phyloP scores from a whole-genome alignment of 2,113 vertebrate species.

The Saccopteryx bilineata region DNA sequence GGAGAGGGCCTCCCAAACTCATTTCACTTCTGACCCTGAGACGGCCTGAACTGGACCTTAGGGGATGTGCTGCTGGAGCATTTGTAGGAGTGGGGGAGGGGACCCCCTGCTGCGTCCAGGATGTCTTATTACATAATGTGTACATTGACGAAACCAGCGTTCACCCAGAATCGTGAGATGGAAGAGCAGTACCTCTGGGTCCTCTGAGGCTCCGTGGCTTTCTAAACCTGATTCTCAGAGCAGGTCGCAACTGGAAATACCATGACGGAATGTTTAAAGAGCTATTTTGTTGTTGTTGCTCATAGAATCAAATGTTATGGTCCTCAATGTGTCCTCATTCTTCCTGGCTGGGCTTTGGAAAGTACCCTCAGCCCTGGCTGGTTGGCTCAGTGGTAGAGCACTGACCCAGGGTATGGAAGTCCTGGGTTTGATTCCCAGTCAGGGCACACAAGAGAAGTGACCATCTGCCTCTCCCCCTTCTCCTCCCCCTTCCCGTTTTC shows the following conservation, averaged over 20 bases:
- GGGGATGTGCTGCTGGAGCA: slow-evolving; percentile 48
- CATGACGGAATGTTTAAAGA: not conserved
- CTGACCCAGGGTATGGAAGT: too few species aligned
- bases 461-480: too few species aligned
- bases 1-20: slow-evolving; percentile 76
- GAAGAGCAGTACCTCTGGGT: not conserved
- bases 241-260: not conserved
- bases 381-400: too few species aligned
- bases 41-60: slow-evolving; percentile 73
- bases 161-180: not conserved
- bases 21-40: slow-evolving; percentile 78
- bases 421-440: too few species aligned
- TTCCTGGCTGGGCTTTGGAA: slow-evolving; percentile 16
- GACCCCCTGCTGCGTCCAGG: slow-evolving; percentile 33
- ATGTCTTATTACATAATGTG: slow-evolving; percentile 42
- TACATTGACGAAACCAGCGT: slow-evolving; percentile 49
- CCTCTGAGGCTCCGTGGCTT: not conserved
- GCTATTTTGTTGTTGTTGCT: not conserved
- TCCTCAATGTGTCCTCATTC: not conserved
- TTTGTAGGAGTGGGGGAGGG: not conserved
- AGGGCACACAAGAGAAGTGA: too few species aligned
- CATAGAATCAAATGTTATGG: not conserved
- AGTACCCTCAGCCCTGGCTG: not conserved
- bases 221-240: not conserved
- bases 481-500: too few species aligned